Base-by-base conservation (phyloP, 2,888 invertebrate species). In the Ceriagrion tenellum region DNA sequence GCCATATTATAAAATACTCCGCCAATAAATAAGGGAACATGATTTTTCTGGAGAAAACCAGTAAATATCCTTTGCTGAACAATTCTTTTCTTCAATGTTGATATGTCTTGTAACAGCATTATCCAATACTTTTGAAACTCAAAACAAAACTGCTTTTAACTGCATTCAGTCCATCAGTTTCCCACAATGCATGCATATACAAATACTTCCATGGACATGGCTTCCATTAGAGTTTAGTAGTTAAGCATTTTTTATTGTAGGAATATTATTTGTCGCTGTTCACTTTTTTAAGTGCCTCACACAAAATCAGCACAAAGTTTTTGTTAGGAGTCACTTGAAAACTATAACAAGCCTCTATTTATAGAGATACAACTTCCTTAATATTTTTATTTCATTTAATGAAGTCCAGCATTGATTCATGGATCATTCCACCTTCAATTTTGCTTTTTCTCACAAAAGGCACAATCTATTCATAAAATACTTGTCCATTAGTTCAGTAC, bases 231-330 rank as follows among this genome's bases (percentile, higher is more conserved):
- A 93, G 93, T 63, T 63, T 93, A 91, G 91, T 91, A 93, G 30
- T 30, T 69, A 69, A 93, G 35, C 30, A 56, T 91, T 91, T 93
- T 91, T 63, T 69, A 40, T 47, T 74, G 93, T 93, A 93, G 69
- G 69, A 93, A 93, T 69, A 93, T 93, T 93, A 93, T 93, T 93
- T 93, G 93, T 93, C 93, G 40, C 93, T 69, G 69, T 93, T 93
- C 93, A 93, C 93, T 93, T 93, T 89, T 93, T 91, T n/a, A 30
- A 63, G 63, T 91, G 91, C 91, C 56, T 47, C 20, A 55, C 69
- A 93, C 63, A 40, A 93, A 69, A 26, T 93, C 93, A 93, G 93
- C 93, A 69, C 93, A n/a, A 69, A 26, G 69, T 93, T 93, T 74
- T 69, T 74, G 47, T 59, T 69, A 69, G 40, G 47, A 93, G 93